These are phyloP conservation scores for Alauda arvensis DNA, from an alignment of 2,797 vertebrate genomes.

Conservation along the genomic window DNA sequence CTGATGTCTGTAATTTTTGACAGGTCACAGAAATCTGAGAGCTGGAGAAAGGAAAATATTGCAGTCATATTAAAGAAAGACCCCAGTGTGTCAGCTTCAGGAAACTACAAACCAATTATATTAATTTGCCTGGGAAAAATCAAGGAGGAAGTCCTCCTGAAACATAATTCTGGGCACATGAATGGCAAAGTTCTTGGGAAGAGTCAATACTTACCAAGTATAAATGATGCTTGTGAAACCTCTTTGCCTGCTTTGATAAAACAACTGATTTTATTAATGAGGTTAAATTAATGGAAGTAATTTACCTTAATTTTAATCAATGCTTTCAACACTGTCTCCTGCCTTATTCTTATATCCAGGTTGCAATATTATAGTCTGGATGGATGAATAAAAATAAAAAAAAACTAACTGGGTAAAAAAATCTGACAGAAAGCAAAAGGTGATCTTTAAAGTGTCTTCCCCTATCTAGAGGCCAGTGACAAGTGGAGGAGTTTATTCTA, in stretches of 20 bases:
- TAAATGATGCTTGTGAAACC: not conserved
- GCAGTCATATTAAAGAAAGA: not conserved
- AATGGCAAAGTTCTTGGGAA: not conserved
- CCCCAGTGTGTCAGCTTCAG: not conserved
- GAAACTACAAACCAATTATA: not conserved
- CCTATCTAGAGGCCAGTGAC: not conserved
- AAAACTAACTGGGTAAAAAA: not conserved
- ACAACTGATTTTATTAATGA: not conserved
- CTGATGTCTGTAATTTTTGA: not conserved
- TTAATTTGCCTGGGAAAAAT: not conserved
- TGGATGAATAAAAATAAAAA: not conserved
- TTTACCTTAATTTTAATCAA: not conserved
- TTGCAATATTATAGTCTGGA: not conserved
- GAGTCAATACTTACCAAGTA: not conserved
- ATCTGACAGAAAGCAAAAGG: not conserved
- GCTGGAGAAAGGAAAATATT: not conserved
- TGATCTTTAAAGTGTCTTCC: not conserved
- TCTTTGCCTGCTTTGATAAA: not conserved
- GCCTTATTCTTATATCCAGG: not conserved
- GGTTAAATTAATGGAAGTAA: not conserved
- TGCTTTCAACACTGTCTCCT: not conserved
- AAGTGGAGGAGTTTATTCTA: not conserved
- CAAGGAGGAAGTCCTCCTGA: not conserved
- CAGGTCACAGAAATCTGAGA: not conserved
- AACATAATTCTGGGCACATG: not conserved